Conservation (phyloP, 2,888 invertebrate species). For the Pecten maximus region DNA sequence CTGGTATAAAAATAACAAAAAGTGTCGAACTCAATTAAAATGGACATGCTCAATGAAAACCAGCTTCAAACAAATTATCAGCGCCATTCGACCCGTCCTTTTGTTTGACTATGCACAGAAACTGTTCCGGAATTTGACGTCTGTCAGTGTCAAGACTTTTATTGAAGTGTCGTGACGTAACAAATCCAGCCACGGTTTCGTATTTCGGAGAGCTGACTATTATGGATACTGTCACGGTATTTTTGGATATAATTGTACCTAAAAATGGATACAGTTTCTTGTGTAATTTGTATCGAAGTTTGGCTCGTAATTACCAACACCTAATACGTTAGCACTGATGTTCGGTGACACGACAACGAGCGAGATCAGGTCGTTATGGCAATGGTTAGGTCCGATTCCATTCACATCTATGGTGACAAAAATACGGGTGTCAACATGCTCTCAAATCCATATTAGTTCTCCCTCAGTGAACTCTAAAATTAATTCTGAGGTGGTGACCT, state of each 20-base stretch:
- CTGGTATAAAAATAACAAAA: not conserved
- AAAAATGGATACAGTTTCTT: slow-evolving; percentile 30
- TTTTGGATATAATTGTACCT: not conserved
- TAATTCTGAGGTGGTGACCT: not conserved
- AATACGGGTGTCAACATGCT: slow-evolving; percentile 14
- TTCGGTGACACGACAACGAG: not conserved
- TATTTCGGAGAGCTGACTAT: not conserved
- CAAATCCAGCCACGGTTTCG: slow-evolving; percentile 22
- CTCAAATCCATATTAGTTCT: slow-evolving; percentile 13
- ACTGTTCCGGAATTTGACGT: slow-evolving; percentile 13
- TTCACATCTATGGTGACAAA: slow-evolving; percentile 16
- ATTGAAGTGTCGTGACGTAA: slow-evolving; percentile 19
- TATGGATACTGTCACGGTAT: slow-evolving; percentile 33
- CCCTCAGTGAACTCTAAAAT: slow-evolving; percentile 16
- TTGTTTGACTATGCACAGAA: slow-evolving; percentile 6
- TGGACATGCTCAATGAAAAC: not conserved
- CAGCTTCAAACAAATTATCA: not conserved
- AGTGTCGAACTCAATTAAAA: not conserved
- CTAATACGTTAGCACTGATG: not conserved
- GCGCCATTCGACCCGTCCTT: not conserved
- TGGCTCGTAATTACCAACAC: slow-evolving; percentile 10
- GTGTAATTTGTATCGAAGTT: slow-evolving; percentile 15
- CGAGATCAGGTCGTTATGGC: not conserved
- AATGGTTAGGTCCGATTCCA: not conserved
- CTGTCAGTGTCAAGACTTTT: slow-evolving; percentile 29